Percentiles rank a stretch among this genome's conserved stretches.
These are phyloP conservation scores for Caenorhabditis elegans DNA, from an alignment of 1,140 invertebrate species.

Conservation along the genomic window DNA sequence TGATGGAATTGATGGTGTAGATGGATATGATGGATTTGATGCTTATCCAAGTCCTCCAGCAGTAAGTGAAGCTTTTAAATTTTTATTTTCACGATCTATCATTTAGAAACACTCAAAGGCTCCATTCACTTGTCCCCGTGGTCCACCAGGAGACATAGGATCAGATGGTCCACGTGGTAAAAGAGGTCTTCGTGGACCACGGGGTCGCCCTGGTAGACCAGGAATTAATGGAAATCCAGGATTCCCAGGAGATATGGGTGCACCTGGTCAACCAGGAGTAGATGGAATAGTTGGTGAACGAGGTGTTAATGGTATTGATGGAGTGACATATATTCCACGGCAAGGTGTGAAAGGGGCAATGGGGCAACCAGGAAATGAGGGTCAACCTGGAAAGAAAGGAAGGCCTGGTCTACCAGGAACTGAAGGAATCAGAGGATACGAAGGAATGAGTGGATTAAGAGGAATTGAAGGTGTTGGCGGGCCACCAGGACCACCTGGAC, in stretches of 20 bases:
- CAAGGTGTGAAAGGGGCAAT: conserved; percentile 18
- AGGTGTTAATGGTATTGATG: conserved; percentile 23
- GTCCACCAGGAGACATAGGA: conserved; percentile 51
- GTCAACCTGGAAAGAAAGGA: conserved; percentile 17
- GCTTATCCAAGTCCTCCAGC: conserved; percentile 47
- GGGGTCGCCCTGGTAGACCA: conserved; percentile 2
- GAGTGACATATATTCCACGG: neutral
- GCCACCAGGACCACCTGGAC: neutral
- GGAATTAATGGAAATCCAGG: conserved; percentile 25
- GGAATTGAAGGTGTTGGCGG: conserved; percentile 11
- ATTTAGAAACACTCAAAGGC: neutral
- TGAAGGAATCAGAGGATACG: neutral
- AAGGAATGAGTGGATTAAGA: conserved; percentile 19
- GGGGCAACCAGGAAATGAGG: conserved; percentile 24
- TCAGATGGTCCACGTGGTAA: conserved; percentile 19
- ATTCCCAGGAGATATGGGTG: conserved; percentile 29
- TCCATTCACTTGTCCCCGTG: conserved; percentile 52
- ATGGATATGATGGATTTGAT: conserved; percentile 51
- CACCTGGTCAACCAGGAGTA: conserved; percentile 14
- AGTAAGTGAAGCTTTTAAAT: neutral
- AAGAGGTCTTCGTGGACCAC: neutral
- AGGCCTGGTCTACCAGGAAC: neutral
- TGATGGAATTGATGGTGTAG: conserved; percentile 48
- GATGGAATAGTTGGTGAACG: neutral
- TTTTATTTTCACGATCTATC: too few species aligned